phyloP scores from a whole-genome alignment of 2,888 invertebrate genomes.

The Monopis laevigella region DNA sequence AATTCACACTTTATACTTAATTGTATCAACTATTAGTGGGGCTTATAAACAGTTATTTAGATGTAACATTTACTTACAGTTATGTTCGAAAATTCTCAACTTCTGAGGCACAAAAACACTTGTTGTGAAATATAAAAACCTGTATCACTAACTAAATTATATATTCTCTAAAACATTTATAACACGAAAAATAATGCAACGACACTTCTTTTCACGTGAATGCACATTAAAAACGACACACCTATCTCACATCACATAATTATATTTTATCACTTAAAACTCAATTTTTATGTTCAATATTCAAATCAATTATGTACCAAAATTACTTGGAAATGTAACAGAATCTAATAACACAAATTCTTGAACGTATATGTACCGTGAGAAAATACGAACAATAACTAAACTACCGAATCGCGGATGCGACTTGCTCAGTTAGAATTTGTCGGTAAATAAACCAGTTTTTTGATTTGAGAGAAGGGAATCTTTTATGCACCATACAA shows the following conservation, averaged over 20 bases:
- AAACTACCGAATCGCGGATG: conserved; percentile 12
- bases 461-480: conserved; percentile 32
- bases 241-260: conserved; percentile 27
- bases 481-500: no score
- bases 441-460: conserved; percentile 62
- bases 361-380: conserved; percentile 6
- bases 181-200: background rate
- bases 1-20: conserved; percentile 15
- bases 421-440: conserved; percentile 14
- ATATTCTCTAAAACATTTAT: background rate
- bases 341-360: background rate
- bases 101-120: no score
- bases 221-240: conserved; percentile 39
- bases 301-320: background rate
- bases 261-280: background rate
- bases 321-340: background rate
- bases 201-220: conserved; percentile 42
- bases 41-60: conserved; percentile 39
- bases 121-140: no score
- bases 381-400: conserved; percentile 16
- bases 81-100: background rate
- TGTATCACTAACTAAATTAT: no score
- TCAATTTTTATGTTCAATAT: background rate
- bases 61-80: conserved; percentile 47
- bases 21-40: conserved; percentile 17